Base-by-base conservation (phyloP, 2,113 vertebrate species). In the Phrynocephalus versicolor region DNA sequence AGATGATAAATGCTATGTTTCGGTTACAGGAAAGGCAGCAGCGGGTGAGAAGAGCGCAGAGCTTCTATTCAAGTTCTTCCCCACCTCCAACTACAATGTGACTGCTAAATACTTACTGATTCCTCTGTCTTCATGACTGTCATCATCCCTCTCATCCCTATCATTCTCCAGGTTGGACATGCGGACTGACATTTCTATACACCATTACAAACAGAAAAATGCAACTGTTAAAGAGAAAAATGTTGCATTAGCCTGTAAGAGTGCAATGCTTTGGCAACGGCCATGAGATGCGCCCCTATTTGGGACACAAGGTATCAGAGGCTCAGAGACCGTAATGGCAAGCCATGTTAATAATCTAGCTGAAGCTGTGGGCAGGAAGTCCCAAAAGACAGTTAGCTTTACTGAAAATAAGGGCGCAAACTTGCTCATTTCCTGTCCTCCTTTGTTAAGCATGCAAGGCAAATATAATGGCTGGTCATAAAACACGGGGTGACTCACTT, bases 111-210 rank as follows among this genome's bases (percentile, higher is more conserved):
- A 97, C 98, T 97, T 93, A 99, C 99, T 99, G 95, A 99, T 99
- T 87, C 98, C 98, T 94, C 98, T 96, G 96, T 99, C 98, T 77
- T 99, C 99, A 0, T 98, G 98, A 93, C 98, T 98, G 96, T 99
- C 99, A 0, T 99, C 99, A 0, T 99, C 99, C 57, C 99, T 93
- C 93, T 99, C 99, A 0, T 99, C 98, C 87, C 99, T 92, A 70
- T 99, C 99, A 0, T 99, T 99, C 67, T 99, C 99, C 93, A 99
- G 96, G 96, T 99, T 99, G 85, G 99, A 99, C 99, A 99, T 99
- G 4, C 99, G 97, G 93, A 99, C 98, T 1, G 99, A 99, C 98
- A 99, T 99, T 94, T 99, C 98, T 99, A 89, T 83, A 91, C 88
- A 87, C 82, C 45, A n/a, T 90, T 55, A 89, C 84, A 95, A 88